Conservation (phyloP, 2,113 vertebrate genomes). For the Saccopteryx leptura region DNA sequence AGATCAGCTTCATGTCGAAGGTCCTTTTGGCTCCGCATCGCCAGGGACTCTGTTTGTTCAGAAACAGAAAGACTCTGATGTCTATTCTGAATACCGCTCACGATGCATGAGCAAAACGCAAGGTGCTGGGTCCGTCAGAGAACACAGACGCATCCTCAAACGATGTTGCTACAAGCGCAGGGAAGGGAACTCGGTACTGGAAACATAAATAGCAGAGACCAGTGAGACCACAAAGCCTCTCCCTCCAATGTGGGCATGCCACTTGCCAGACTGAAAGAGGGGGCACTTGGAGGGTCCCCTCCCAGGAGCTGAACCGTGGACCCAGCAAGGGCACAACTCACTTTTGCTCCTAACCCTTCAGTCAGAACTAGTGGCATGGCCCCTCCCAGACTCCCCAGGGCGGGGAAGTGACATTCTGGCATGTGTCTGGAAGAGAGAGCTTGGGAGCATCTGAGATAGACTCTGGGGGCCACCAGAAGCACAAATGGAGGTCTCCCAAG, state of each 20-base stretch:
- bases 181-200: not conserved
- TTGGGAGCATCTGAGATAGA: not conserved
- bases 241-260: not conserved
- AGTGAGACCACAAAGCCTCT: not conserved
- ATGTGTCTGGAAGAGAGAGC: not conserved
- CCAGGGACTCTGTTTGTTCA: not conserved
- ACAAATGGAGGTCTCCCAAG: not conserved
- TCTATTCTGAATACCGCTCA: not conserved
- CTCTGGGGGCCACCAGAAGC: not conserved
- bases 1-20: not conserved
- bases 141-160: not conserved
- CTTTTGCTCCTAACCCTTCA: not conserved
- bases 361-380: not conserved
- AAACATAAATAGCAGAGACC: not conserved
- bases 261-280: too few species aligned
- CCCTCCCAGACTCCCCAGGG: not conserved
- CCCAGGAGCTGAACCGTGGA: not conserved
- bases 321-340: not conserved
- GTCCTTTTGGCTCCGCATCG: not conserved
- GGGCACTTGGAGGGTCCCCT: not conserved
- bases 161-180: accelerated
- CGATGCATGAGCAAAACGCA: accelerated
- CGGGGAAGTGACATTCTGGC: not conserved
- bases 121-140: not conserved
- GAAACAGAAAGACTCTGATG: not conserved